Base-by-base conservation (phyloP, 2,797 vertebrate species). In the Sebastes nivosus region DNA sequence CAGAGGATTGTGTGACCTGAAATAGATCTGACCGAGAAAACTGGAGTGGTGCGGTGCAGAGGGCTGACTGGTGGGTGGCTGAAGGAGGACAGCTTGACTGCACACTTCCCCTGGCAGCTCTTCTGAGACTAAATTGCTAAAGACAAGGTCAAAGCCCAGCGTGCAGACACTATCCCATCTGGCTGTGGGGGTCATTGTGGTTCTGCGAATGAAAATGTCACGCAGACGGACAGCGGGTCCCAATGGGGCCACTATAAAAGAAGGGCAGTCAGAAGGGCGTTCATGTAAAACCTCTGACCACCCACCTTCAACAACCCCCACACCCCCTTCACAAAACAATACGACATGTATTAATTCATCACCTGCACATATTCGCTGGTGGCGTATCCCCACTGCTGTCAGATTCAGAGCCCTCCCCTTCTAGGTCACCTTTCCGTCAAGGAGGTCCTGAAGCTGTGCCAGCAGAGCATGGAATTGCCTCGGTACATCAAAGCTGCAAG, bases 111-210 rank as follows among this genome's bases (percentile, higher is more conserved):
- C 77, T 83, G 89, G 90, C 87, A 89, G 91, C 89, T 86, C 87
- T 77, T 88, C 87, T 86, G 83, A 89, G 87, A 88, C 79, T 87
- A 79, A 87, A 89, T 84, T 72, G 77, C 82, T 85, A 38, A 85
- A 90, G 92, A 92, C 92, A 94, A 95, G 93, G 94, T 93, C 94
- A 92, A 65, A 92, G 75, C 87, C 81, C 64, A 54, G 90, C 38
- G n/a, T 84, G 85, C 87, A 85, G 79, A 67, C 82, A 82, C 74
- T 24, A 36, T 87, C 82, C 93, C 91, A 92, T 94, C 90, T 92
- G 92, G 81, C 75, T 80, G 68, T 8, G 79, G 79, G 79, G 87
- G 88, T 90, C 81, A 88, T 20, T 67, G 83, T 50, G 34, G 85
- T 75, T 86, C 72, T 65, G 78, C 63, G 14, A 81, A 92, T 90